Percentiles rank a stretch among this genome's conserved stretches.
Conservation (phyloP, 1,140 invertebrate genomes). For the Ceratina australensis region DNA sequence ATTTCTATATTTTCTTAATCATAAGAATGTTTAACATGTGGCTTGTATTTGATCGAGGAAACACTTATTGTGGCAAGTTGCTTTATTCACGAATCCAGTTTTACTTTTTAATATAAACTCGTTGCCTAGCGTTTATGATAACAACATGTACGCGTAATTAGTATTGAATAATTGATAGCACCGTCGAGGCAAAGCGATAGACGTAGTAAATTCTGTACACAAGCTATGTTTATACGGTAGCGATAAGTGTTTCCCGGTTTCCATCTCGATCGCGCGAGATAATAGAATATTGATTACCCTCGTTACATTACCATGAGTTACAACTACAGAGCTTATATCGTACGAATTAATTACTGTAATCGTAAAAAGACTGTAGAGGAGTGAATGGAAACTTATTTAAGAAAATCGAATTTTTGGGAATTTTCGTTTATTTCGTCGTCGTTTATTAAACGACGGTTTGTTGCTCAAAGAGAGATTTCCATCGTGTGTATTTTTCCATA, state of each 20-base stretch:
- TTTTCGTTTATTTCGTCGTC: too few relatives aligned
- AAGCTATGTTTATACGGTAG: slow-evolving; percentile 27
- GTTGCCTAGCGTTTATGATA: too few relatives aligned
- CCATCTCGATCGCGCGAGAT: slow-evolving; percentile 29
- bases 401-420: too few relatives aligned
- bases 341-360: too few relatives aligned
- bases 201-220: slow-evolving; percentile 28
- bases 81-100: background rate
- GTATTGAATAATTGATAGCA: slow-evolving; percentile 26
- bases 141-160: background rate
- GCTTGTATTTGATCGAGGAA: background rate
- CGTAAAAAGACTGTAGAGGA: background rate
- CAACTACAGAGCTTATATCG: background rate
- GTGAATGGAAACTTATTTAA: too few relatives aligned
- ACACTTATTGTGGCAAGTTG: background rate
- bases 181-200: slow-evolving; percentile 5
- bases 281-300: slow-evolving; percentile 2
- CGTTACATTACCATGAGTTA: background rate
- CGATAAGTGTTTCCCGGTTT: slow-evolving; percentile 40
- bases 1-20: too few relatives aligned
- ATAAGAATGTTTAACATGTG: too few relatives aligned
- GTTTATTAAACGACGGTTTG: background rate
- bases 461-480: background rate
- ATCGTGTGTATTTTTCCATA: background rate
- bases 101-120: too few relatives aligned